A percentile compares a stretch with the other conserved stretches of the same genome.
Conservation (phyloP, 1,140 invertebrate genomes). For the Ladona fulva region DNA sequence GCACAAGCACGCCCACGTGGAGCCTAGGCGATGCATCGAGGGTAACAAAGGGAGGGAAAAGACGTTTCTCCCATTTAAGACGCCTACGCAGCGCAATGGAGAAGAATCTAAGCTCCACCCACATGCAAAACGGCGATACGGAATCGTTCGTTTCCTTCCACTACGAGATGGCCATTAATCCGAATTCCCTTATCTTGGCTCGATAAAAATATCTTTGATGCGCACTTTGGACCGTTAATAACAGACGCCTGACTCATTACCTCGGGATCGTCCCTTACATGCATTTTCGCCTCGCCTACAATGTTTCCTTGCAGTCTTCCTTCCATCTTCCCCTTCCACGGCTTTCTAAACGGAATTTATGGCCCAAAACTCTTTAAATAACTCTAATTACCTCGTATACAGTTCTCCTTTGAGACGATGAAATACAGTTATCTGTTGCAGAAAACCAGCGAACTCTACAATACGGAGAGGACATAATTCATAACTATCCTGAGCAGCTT, state of each 20-base stretch:
- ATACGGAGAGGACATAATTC: too few species aligned
- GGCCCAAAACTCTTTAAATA: not conserved
- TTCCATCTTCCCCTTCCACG: not conserved
- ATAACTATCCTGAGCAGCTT: too few species aligned
- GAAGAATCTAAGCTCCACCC: not conserved
- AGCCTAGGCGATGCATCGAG: not conserved
- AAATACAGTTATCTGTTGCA: not conserved
- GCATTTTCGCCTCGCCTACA: not conserved
- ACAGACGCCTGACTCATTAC: not conserved
- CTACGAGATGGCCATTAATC: not conserved
- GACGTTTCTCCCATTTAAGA: not conserved
- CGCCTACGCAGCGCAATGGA: not conserved
- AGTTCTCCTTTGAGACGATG: not conserved
- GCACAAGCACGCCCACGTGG: not conserved
- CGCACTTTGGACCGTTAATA: not conserved
- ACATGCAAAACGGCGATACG: not conserved
- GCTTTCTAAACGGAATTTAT: not conserved
- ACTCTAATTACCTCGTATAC: slow-evolving; percentile 9
- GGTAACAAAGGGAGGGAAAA: not conserved
- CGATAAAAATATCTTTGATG: not conserved
- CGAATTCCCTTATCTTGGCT: not conserved
- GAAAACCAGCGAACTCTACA: not conserved
- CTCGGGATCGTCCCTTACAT: not conserved
- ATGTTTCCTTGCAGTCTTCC: not conserved
- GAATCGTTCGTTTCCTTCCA: not conserved